phyloP scores from a whole-genome alignment of 2,797 vertebrate species.

The Sebastes nivosus region DNA sequence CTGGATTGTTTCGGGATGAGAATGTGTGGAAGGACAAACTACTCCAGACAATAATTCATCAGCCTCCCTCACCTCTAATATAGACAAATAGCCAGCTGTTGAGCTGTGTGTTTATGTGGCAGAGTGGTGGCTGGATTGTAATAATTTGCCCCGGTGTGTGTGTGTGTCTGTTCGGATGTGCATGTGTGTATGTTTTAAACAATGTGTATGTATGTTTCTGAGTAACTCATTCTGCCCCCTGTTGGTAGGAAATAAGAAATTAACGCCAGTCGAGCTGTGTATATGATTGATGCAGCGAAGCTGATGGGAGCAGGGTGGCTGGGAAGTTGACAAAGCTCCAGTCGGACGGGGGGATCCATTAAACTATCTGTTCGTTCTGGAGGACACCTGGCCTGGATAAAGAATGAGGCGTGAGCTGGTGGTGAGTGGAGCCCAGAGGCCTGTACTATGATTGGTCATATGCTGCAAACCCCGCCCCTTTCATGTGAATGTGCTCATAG shows the following conservation, averaged over 20 bases:
- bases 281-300: constrained; percentile 30
- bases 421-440: background rate
- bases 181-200: background rate
- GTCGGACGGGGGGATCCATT: constrained; percentile 35
- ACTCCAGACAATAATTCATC: constrained; percentile 40
- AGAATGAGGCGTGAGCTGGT: constrained; percentile 5
- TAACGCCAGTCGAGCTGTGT: background rate
- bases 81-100: constrained; percentile 37
- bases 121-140: background rate
- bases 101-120: constrained; percentile 15
- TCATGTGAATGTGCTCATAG: too few species aligned
- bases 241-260: constrained; percentile 35
- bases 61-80: constrained; percentile 40
- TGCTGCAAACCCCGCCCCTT: too few species aligned
- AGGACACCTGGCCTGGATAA: constrained; percentile 27
- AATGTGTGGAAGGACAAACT: constrained; percentile 37
- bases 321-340: constrained; percentile 30
- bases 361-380: constrained; percentile 12
- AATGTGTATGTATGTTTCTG: background rate
- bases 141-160: background rate
- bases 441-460: too few species aligned
- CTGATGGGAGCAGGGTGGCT: background rate
- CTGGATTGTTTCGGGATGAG: constrained; percentile 11
- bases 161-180: background rate
- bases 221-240: constrained; percentile 18